Evolutionary conservation across 1,140 invertebrate genomes (phyloP).

Genomic region (Platyscapa corneri): DNA sequence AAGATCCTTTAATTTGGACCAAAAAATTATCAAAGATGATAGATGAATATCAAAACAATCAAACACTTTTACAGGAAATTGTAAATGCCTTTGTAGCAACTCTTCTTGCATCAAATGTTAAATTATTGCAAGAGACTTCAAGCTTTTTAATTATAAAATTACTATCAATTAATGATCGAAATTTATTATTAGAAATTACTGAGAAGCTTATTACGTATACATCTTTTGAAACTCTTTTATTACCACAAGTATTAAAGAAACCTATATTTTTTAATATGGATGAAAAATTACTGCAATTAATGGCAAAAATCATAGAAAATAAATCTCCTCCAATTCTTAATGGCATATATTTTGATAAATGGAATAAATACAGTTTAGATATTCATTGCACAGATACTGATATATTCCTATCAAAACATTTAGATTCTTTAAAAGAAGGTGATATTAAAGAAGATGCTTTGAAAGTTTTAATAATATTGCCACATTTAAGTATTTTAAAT

Average conservation of each 20-base stretch:
- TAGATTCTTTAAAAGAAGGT: constrained; percentile 55
- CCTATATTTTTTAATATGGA: constrained; percentile 76
- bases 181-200: constrained; percentile 79
- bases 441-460: constrained; percentile 59
- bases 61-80: constrained; percentile 73
- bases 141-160: constrained; percentile 79
- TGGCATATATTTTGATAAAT: constrained; percentile 77
- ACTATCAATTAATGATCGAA: constrained; percentile 74
- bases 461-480: constrained; percentile 64
- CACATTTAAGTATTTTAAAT: constrained; percentile 62
- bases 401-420: constrained; percentile 56
- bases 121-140: constrained; percentile 81
- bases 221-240: constrained; percentile 83
- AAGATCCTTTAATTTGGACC: constrained; percentile 75
- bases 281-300: constrained; percentile 75
- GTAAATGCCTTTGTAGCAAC: constrained; percentile 77
- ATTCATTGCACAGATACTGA: constrained; percentile 65
- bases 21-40: constrained; percentile 74
- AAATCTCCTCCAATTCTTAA: constrained; percentile 80
- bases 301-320: constrained; percentile 80
- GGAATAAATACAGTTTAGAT: constrained; percentile 80
- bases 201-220: constrained; percentile 79
- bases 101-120: constrained; percentile 77
- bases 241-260: constrained; percentile 81
- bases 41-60: constrained; percentile 68